Evolutionary conservation across 2,113 vertebrate genomes (phyloP), one percentile per base, ranked within the genome.

Genomic region (Coracopsis vasa): DNA sequence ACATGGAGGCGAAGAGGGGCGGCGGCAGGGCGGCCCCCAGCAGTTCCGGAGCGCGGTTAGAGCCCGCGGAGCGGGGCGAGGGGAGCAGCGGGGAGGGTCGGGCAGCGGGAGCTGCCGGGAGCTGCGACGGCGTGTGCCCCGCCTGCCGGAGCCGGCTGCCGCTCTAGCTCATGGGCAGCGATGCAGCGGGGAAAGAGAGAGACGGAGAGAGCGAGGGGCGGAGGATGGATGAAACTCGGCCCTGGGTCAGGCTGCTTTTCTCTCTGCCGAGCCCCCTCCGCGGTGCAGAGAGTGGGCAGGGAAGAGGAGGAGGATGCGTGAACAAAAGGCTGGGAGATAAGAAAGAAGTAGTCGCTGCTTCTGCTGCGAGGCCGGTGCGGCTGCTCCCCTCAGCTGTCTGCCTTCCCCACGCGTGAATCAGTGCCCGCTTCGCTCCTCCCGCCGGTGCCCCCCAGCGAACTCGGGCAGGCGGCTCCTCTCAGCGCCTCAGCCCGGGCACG

Each of bases 1-100:
- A 98, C 98, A 98, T 98, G 98, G 98, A 98, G 98, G 94, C 98
- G 97, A 97, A 92, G 96, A 97, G 91, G 95, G 96, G 95, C 95
- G 92, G 94, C 96, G 83, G 94, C 95, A 91, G 96, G 96, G 96
- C 94, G 96, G 96, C 97, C 94, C 95, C 78, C 95, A 65, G 94
- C 90, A 45, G 96, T 89, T 86, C 82, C 85, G 89, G 85, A 85
- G 92, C 72, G 86, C 87, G 85, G 85, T 91, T 89, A 51, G 78
- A 93, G 88, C 92, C 94, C 54, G 35, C 42, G 53, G 92, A 87
- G 79, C 56, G 64, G 84, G 67, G 72, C 86, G 69, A 81, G 45
- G 47, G 47, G 60, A 67, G 78, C 48, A 10, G 72, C 41, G 37
- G 19, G 29, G 53, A 48, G 39, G 51, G 73, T 86, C 94, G 50